Evolutionary conservation across 2,113 vertebrate species (phyloP).

Genomic region (Riparia riparia): DNA sequence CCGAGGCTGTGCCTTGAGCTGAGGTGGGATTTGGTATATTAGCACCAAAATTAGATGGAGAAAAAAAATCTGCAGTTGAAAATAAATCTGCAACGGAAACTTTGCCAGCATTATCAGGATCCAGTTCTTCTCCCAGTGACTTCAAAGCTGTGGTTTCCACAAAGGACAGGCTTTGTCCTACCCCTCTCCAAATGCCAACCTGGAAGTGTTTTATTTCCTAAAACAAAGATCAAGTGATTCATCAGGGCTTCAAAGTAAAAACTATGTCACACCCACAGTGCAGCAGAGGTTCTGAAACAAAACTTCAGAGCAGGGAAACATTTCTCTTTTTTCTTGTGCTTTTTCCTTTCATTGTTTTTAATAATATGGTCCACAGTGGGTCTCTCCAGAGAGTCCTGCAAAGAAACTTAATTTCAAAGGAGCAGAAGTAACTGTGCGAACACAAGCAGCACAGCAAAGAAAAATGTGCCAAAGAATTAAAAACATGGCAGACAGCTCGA

Average conservation of each 20-base stretch:
- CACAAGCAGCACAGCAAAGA: not conserved
- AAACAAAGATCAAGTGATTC: not conserved
- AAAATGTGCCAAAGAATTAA: not conserved
- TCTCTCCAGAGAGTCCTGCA: not conserved
- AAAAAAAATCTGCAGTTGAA: not conserved
- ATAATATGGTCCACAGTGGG: not conserved
- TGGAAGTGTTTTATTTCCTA: not conserved
- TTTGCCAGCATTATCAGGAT: not conserved
- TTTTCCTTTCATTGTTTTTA: not conserved
- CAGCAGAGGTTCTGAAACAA: not conserved
- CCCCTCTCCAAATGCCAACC: not conserved
- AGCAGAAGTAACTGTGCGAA: not conserved
- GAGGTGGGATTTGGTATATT: not conserved
- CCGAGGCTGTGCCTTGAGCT: not conserved
- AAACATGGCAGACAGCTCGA: not conserved
- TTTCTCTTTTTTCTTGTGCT: not conserved
- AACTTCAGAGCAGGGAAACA: not conserved
- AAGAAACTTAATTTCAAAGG: not conserved
- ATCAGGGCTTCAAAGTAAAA: not conserved
- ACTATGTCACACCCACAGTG: not conserved
- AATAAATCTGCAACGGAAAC: not conserved
- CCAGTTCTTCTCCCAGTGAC: not conserved
- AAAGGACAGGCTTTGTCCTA: conserved; percentile 9
- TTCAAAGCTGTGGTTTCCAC: not conserved
- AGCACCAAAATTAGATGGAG: not conserved